phyloP scores from a whole-genome alignment of 2,113 vertebrate species.

The Oncorhynchus gorbuscha region DNA sequence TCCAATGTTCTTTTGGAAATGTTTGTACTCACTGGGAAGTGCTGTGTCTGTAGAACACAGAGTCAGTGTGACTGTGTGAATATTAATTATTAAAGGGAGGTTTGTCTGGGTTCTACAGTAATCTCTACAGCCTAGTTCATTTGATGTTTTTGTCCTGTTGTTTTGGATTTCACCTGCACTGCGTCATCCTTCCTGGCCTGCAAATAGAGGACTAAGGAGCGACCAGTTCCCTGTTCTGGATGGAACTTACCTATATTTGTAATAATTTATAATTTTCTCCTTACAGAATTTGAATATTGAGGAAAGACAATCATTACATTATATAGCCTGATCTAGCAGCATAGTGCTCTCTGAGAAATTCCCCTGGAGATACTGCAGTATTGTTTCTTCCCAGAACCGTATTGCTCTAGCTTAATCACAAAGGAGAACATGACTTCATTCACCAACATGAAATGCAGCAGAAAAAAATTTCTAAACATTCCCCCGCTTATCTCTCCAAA shows the following conservation, averaged over 20 bases:
- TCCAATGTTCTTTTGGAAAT: conserved; percentile 37
- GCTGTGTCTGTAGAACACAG: conserved; percentile 61
- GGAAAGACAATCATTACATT: neutral
- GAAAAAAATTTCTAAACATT: neutral
- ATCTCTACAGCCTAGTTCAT: conserved; percentile 47
- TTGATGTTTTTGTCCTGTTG: conserved; percentile 58
- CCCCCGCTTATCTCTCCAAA: neutral
- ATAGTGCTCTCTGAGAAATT: neutral
- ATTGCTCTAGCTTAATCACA: neutral
- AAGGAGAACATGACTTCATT: neutral
- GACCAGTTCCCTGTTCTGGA: conserved; percentile 3
- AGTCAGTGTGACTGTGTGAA: conserved; percentile 39
- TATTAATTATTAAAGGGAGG: conserved; percentile 67
- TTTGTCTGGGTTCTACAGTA: conserved; percentile 38
- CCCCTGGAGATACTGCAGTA: conserved; percentile 13
- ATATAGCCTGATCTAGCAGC: neutral
- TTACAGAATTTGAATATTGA: conserved; percentile 38
- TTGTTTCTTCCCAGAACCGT: conserved; percentile 14
- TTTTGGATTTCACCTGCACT: conserved; percentile 64
- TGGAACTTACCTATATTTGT: conserved; percentile 26
- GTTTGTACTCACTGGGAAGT: conserved; percentile 44
- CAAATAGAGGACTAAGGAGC: conserved; percentile 26
- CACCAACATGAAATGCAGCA: neutral
- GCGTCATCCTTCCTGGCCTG: conserved; percentile 47
- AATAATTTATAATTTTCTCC: conserved; percentile 47